Conservation (phyloP, 92 coral and sea anemone genomes). For the Meandrina meandrites region DNA sequence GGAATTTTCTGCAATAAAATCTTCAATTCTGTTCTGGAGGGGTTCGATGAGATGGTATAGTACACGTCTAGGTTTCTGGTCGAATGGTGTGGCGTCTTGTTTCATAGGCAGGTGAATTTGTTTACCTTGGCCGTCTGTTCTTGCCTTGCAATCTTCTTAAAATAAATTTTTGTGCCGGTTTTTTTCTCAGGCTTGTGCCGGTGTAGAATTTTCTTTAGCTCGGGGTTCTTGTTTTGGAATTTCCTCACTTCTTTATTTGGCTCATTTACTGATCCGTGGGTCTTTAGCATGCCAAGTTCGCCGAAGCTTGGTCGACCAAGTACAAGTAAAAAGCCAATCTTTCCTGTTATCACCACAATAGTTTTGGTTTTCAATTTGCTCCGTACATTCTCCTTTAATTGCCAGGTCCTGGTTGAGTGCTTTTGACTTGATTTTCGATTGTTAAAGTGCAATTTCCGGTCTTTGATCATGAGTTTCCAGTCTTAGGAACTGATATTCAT, state of each 20-base stretch:
- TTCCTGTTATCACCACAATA: too few relatives aligned
- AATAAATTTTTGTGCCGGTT: conserved; percentile 21
- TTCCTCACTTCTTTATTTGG: neutral
- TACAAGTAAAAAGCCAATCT: too few relatives aligned
- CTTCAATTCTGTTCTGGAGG: conserved; percentile 32
- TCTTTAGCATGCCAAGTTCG: too few relatives aligned
- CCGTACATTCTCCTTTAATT: too few relatives aligned
- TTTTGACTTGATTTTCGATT: too few relatives aligned
- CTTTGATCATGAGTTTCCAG: too few relatives aligned
- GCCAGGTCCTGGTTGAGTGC: too few relatives aligned
- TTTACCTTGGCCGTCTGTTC: conserved; percentile 52
- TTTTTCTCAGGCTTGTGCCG: too few relatives aligned
- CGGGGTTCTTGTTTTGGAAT: conserved; percentile 45
- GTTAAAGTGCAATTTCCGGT: too few relatives aligned
- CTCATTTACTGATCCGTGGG: conserved; percentile 33
- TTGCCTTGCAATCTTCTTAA: conserved; percentile 49
- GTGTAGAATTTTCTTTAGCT: too few relatives aligned
- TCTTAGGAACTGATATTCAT: conserved; percentile 48
- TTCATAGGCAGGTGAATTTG: conserved; percentile 58
- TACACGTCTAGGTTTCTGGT: conserved; percentile 57
- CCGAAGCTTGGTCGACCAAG: too few relatives aligned
- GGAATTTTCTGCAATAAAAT: conserved; percentile 60
- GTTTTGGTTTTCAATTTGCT: conserved; percentile 60
- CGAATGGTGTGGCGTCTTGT: conserved; percentile 49
- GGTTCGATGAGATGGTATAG: conserved; percentile 41